These are phyloP conservation scores for Mus pahari DNA, from an alignment of 2,113 vertebrate species.

Conservation along the genomic window DNA sequence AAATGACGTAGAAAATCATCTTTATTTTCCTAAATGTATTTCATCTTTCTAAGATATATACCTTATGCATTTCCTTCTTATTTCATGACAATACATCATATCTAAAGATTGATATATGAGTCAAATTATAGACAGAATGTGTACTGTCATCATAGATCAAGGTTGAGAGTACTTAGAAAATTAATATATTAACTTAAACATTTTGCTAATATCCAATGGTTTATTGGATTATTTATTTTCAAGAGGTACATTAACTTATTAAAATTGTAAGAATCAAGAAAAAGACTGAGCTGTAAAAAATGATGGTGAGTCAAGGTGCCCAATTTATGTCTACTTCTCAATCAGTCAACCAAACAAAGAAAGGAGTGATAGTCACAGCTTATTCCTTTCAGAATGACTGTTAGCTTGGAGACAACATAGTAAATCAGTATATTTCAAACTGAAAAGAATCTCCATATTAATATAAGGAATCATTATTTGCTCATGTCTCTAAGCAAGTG, in stretches of 20 bases:
- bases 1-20: not conserved
- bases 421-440: not conserved
- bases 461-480: not conserved
- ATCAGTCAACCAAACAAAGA: not conserved
- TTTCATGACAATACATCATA: not conserved
- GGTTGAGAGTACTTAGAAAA: not conserved
- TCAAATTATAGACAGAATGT: not conserved
- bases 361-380: not conserved
- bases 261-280: not conserved
- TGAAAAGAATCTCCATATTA: not conserved
- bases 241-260: not conserved
- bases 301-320: not conserved
- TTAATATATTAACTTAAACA: not conserved
- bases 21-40: constrained; percentile 2
- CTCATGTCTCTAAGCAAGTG: not conserved
- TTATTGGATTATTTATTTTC: constrained; percentile 35
- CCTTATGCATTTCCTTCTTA: not conserved
- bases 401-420: not conserved
- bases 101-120: not conserved
- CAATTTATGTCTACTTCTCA: not conserved
- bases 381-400: not conserved
- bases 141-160: not conserved
- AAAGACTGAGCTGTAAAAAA: not conserved
- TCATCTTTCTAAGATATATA: not conserved
- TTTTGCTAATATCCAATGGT: not conserved